Base-by-base conservation (phyloP, 2,113 vertebrate genomes). In the Pseudorhombus dupliciocellatus region DNA sequence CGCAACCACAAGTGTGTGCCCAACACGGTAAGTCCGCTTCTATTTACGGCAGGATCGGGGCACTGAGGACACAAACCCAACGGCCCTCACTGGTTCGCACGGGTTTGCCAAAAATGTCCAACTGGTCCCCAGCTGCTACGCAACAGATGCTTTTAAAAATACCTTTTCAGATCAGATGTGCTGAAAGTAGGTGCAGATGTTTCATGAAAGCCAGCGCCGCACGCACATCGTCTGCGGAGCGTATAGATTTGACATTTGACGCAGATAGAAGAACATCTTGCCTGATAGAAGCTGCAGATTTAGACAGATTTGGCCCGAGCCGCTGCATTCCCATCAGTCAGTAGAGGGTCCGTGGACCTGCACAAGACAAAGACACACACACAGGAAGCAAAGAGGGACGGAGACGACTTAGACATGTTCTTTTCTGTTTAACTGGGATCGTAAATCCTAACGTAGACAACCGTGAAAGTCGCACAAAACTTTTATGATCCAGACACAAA, bases 11-110 rank as follows among this genome's bases (percentile, higher is more conserved):
- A 26, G 77, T 73, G 5, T 31, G 68, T 0, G 69, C 85, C n/a
- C 88, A 88, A 53, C 61, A 78, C 0, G 90, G 90, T 91, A 60
- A 16, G 90, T 84, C n/a, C n/a, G n/a, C n/a, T n/a, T 31, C 12
- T 20, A 26, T 3, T 64, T 24, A 4, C 7, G 16, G 1, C 16
- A 51, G 44, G 0, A n/a, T 59, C n/a, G 0, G 7, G 31, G 25
- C 4, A 6, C 14, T n/a, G n/a, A 50, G 5, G n/a, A 30, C 4
- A n/a, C 10, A 6, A 22, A 4, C 12, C 15, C 12, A 31, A 10
- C 55, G 37, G 14, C 18, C n/a, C 57, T 21, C n/a, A n/a, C 57
- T 24, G 31, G 16, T 58, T 2, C 54, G 15, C 20, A 18, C 20
- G 15, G 52, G 25, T 3, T 48, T 10, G 7, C 54, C 2, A 26